Evolutionary conservation across 2,113 vertebrate genomes (phyloP).

Genomic region (Sinocyclocheilus anophthalmus): DNA sequence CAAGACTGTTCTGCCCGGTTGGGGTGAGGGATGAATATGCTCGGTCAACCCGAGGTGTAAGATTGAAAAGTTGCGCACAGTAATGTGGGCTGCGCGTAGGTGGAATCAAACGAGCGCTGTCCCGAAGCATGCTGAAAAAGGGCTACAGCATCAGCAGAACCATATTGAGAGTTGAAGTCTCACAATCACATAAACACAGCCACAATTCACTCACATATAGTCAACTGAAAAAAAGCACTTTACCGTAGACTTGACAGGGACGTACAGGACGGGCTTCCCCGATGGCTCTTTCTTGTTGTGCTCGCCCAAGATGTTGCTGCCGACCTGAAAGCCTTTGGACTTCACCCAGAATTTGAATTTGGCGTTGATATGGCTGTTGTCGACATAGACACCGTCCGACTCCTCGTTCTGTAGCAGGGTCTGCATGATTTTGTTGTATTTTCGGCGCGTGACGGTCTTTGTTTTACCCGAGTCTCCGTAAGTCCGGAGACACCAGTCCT

Average conservation of each 20-base stretch:
- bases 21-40: constrained; percentile 62
- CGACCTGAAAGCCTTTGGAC: constrained; percentile 88
- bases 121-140: constrained; percentile 7
- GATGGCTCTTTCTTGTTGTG: constrained; percentile 85
- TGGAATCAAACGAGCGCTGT: constrained; percentile 11
- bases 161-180: constrained; percentile 22
- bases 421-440: constrained; percentile 89
- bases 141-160: neutral
- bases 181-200: constrained; percentile 49
- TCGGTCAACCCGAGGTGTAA: constrained; percentile 70
- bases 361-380: constrained; percentile 88
- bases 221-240: constrained; percentile 62
- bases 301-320: constrained; percentile 77
- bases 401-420: constrained; percentile 81
- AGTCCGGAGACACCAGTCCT: constrained; percentile 96
- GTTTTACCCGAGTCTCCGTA: constrained; percentile 96
- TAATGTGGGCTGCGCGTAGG: constrained; percentile 30
- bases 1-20: constrained; percentile 68
- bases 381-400: constrained; percentile 77
- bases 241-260: constrained; percentile 96
- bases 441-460: constrained; percentile 95
- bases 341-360: constrained; percentile 99
- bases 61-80: constrained; percentile 64
- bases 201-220: constrained; percentile 53
- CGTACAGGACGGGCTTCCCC: constrained; percentile 87